Evolutionary conservation across 2,797 vertebrate genomes (phyloP), one percentile per base, ranked within the genome.

Genomic region (Cirrhinus mrigala): DNA sequence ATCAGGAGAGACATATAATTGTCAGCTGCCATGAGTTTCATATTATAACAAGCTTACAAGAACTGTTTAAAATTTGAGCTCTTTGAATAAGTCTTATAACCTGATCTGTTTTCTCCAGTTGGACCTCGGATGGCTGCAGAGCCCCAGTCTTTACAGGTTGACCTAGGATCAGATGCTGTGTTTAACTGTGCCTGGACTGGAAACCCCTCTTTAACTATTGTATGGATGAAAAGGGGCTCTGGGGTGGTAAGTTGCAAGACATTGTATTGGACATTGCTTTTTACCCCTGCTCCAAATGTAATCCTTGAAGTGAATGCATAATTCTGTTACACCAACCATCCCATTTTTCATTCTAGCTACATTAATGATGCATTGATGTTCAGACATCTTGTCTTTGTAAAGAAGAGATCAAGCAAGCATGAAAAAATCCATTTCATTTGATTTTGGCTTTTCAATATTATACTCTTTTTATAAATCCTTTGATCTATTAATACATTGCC

Each of bases 131-230:
- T 99, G 97, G 96, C 96, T 0, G 96, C 97, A 0, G 98, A 99
- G 75, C 98, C 98, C 0, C 98, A 99, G 90, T 98, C 98, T 0
- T 93, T 99, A 54, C 97, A 98, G 6, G 98, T 99, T 66, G 98
- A 99, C 89, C 96, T 98, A 46, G 98, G 97, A 50, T 98, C 98
- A 0, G 98, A 99, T 0, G 98, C 98, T 0, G 90, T 98, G 79
- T 99, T 99, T 94, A 99, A 97, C 93, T 99, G 98, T 3, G 96
- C 97, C 44, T 99, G 98, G 98, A 99, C 96, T 0, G 98, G 98
- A 91, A 99, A 99, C 91, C 98, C 98, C 0, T 99, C 98, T 0
- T 97, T 99, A 52, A 99, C 98, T 85, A 99, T 99, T 0, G 98
- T 99, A 71, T 99, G 98, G 98, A 99, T 99, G 98, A 99, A 99